phyloP scores from a whole-genome alignment of 2,113 vertebrate species.

The Labeo catla region DNA sequence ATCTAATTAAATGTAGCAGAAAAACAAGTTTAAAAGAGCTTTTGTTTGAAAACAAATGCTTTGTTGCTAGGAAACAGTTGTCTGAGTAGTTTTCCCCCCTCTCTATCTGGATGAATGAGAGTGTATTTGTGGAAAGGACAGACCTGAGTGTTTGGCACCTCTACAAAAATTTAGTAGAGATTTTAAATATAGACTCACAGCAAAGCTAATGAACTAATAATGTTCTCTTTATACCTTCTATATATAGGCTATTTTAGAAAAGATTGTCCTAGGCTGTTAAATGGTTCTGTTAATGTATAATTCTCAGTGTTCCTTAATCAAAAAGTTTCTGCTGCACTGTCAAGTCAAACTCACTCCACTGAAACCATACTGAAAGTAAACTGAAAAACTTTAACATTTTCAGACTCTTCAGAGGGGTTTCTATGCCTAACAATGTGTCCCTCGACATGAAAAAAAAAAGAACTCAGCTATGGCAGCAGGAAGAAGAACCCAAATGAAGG shows the following conservation, averaged over 20 bases:
- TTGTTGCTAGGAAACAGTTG: conserved; percentile 37
- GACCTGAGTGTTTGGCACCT: neutral
- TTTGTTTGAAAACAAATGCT: conserved; percentile 27
- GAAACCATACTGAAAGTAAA: neutral
- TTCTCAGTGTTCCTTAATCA: neutral
- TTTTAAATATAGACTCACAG: neutral
- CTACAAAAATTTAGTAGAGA: neutral
- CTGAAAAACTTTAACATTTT: conserved; percentile 4
- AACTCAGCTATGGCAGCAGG: neutral
- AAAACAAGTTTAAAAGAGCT: conserved; percentile 34
- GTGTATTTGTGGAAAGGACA: conserved; percentile 12
- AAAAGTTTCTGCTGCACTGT: neutral
- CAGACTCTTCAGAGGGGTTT: neutral
- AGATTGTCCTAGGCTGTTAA: neutral
- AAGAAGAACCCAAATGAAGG: neutral
- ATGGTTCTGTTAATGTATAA: neutral
- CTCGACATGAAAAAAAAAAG: neutral
- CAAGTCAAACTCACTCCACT: neutral
- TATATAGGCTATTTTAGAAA: neutral
- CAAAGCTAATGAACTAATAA: neutral
- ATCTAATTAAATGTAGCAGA: conserved; percentile 42
- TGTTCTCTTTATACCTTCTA: neutral
- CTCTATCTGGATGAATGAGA: neutral
- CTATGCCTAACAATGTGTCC: neutral
- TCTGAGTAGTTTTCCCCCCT: neutral